Evolutionary conservation across 1,140 invertebrate species (phyloP), one percentile per base, ranked within the genome.

Genomic region (Eumaeus atala): DNA sequence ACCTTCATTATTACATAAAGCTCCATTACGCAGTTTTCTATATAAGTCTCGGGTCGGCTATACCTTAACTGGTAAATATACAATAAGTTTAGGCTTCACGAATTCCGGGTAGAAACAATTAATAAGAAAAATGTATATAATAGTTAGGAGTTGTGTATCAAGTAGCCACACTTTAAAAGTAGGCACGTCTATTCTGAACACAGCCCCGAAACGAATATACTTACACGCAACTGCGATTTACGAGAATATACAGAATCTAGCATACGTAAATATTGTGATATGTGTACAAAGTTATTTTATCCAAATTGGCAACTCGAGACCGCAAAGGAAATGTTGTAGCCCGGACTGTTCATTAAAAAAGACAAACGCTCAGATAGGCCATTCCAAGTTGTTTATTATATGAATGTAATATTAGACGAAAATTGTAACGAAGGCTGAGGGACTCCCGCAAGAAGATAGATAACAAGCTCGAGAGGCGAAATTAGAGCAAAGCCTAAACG

Each of bases 371-470:
- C 59, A 59, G 50, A 67, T 56, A 59, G 67, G 62, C 66, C 64
- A 73, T 71, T 72, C 62, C 62, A 69, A 59, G 59, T 68, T 74
- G 70, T 83, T 74, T 81, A 78, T 77, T 74, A 78, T 77, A 60
- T 66, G 64, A 69, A 62, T 69, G 74, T 82, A 82, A 83, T 76
- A 80, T 74, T 78, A 82, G 73, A 82, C 67, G 75, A 82, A 85
- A 81, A 81, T 77, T 83, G 74, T 80, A 80, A 85, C 80, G 71
- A 80, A 82, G 74, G 74, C 71, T 64, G 56, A 73, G 67, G 76
- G 70, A 77, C 65, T 67, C 73, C 70, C 73, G 59, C 77, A 78
- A 81, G 74, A 74, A 69, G 66, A 73, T 74, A 73, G 76, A 72
- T 80, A 82, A 78, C 78, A 77, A 79, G 74, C 70, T 70, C 57